Evolutionary conservation across 2,797 vertebrate genomes (phyloP), one percentile per base, ranked within the genome.

Genomic region (Lagorchestes hirsutus): DNA sequence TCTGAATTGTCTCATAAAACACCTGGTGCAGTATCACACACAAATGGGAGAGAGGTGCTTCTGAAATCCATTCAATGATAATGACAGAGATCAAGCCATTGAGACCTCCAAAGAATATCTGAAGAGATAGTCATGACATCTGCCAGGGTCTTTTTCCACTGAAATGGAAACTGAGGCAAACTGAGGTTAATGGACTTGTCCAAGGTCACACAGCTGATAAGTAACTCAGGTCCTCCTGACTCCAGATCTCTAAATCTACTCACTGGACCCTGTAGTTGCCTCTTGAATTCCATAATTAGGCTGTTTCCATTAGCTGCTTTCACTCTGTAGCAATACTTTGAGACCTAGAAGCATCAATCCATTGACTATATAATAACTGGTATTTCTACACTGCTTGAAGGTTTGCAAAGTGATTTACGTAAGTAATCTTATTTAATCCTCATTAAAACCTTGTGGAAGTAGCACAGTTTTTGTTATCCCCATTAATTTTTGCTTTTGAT

Each of bases 291-390:
- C 24, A 62, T 55, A 92, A 94, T 40, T 55, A 91, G 91, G 57
- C 92, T 31, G 34, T 29, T 55, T 16, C 27, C 14, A 62, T 55
- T 24, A 18, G 46, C 14, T 54, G 18, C 13, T 96, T 14, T 91
- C 90, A 96, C 40, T 24, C 91, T 95, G 96, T 46, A 92, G 90
- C 31, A 94, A 24, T 95, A 90, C 55, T 95, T 93, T 82, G n/a
- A 94, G 28, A 95, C 58, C 56, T 93, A 90, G 67, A 91, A 57
- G 40, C 54, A 91, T 82, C 93, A 54, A 90, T 40, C 18, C 67
- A 82, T 9, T 40, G n/a, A 40, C 6, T 82, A 82, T 46, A 82
- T 40, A 46, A 82, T 46, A 82, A 40, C 67, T 82, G 67, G 6
- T 9, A 82, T 82, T 82, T 82, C 24, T 40, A 40, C 5, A 40